Evolutionary conservation across 2,113 vertebrate genomes (phyloP), one percentile per base, ranked within the genome.

Genomic region (Acanthisitta chloris): DNA sequence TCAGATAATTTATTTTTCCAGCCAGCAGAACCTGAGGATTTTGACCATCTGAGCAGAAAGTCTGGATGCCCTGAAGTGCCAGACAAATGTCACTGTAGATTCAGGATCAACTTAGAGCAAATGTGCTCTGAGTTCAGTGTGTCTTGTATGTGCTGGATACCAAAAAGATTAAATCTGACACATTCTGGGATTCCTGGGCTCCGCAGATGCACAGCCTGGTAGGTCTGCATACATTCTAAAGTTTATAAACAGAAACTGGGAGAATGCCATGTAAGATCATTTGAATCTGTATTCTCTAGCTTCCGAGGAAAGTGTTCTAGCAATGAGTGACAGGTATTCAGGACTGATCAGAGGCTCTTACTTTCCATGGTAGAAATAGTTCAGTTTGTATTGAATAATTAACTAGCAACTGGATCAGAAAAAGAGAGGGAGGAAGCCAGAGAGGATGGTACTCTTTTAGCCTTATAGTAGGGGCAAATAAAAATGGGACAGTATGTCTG

Each of bases 81-180:
- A 89, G 69, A 87, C 46, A 82, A 91, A 91, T 65, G 79, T 45
- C 62, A 70, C 45, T 77, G 59, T 31, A 77, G 49, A 81, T 70
- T 70, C 7, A 1, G 33, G 49, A 92, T 70, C 76, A 86, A 58
- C 14, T 70, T 25, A 45, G 49, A 93, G 71, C 8, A 93, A 90
- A 86, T 46, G 62, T 34, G 29, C 45, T 84, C 6, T 0, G 19
- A 96, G 62, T 82, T 38, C 66, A 90, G 25, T 3, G 0, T 45
- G 45, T n/a, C 58, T 82, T 61, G 52, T 33, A 38, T 78, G 12
- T 0, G 1, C 71, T 70, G 42, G 43, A 62, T 83, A 17, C 23
- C 54, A 70, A 64, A 69, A 31, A 87, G 76, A 91, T 95, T 80
- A 93, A 85, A 92, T 70, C 26, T 93, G 90, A 94, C 88, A 90